Evolutionary conservation across 2,113 vertebrate species (phyloP).

Genomic region (Chamaetylas fuelleborni): DNA sequence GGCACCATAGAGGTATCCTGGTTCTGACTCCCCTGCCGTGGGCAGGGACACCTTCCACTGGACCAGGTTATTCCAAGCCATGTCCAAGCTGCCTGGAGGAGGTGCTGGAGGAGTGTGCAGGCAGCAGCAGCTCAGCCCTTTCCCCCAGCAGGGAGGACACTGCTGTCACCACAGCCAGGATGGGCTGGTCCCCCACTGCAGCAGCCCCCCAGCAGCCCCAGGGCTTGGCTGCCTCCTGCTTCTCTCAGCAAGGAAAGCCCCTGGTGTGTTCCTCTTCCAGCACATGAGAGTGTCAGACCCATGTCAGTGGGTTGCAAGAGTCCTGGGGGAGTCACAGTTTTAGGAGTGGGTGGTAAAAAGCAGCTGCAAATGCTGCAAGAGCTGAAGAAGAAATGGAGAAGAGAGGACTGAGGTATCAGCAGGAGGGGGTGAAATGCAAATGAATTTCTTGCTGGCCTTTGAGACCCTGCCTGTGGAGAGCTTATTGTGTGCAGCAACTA

Average conservation of each 20-base stretch:
- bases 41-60: neutral
- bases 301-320: neutral
- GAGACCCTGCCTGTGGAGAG: neutral
- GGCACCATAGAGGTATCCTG: too few relatives aligned
- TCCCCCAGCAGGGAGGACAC: neutral
- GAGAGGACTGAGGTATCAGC: neutral
- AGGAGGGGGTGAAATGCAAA: neutral
- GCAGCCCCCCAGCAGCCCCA: too few relatives aligned
- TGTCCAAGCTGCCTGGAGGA: neutral
- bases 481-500: neutral
- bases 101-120: neutral
- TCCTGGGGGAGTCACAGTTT: neutral
- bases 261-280: accelerated
- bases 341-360: neutral
- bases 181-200: neutral
- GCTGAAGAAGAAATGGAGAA: neutral
- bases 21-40: neutral
- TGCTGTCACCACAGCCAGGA: neutral
- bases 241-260: neutral
- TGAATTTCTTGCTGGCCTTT: neutral
- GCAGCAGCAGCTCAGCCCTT: neutral
- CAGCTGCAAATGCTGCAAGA: neutral
- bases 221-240: neutral
- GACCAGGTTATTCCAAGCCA: neutral
- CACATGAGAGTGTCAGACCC: accelerated